These are phyloP conservation scores for Acanthopleura granulata DNA, from an alignment of 2,888 invertebrate genomes.

Conservation along the genomic window DNA sequence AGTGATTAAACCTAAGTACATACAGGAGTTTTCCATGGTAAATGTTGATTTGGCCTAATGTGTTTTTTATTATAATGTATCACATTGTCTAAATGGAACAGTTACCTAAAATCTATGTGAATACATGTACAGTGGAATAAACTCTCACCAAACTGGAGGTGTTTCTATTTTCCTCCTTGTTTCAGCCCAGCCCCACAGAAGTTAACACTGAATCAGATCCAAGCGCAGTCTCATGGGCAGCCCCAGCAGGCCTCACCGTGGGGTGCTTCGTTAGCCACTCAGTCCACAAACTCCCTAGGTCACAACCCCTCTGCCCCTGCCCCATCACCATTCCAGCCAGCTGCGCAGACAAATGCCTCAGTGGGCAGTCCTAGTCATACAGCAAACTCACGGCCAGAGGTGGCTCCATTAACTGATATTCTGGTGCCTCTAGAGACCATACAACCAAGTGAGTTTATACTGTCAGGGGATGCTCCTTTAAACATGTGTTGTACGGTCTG, in stretches of 20 bases:
- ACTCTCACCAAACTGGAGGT: neutral
- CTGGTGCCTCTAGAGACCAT: conserved; percentile 82
- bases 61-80: too few species aligned
- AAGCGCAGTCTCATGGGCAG: neutral
- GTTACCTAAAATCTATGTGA: too few species aligned
- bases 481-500: too few species aligned
- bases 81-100: too few species aligned
- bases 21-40: too few species aligned
- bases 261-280: conserved; percentile 14
- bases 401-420: conserved; percentile 77
- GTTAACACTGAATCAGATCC: conserved; percentile 3
- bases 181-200: neutral
- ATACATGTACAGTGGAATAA: too few species aligned
- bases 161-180: neutral
- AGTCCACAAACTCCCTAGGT: neutral
- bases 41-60: too few species aligned
- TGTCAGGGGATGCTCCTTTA: neutral
- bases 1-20: too few species aligned
- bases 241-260: neutral
- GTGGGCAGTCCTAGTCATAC: neutral
- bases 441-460: conserved; percentile 75
- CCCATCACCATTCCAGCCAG: too few species aligned
- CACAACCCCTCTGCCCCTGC: too few species aligned
- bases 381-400: neutral
- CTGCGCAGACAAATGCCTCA: neutral